A percentile compares a stretch with the other conserved stretches of the same genome.
Conservation (phyloP, 92 coral and sea anemone species). For the Palythoa grandis region DNA sequence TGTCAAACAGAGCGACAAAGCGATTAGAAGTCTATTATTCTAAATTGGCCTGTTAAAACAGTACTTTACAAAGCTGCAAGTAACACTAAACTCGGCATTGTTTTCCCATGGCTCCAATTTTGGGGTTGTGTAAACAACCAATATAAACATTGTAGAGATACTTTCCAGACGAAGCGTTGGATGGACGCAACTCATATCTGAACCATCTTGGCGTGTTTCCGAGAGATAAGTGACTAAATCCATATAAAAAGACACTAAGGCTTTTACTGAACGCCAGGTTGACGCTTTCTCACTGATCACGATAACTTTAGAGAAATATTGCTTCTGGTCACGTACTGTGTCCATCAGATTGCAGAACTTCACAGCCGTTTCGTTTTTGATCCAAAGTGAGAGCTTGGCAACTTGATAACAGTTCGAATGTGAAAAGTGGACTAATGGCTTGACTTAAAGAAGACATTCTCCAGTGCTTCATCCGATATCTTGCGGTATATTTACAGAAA, state of each 20-base stretch:
- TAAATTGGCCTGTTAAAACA: conserved; percentile 53
- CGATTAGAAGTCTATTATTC: conserved; percentile 44
- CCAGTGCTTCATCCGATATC: background rate
- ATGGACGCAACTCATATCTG: conserved; percentile 25
- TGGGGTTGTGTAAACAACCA: conserved; percentile 19
- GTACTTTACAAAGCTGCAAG: conserved; percentile 32
- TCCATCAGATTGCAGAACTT: background rate
- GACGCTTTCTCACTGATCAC: conserved; percentile 23
- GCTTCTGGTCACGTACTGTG: background rate
- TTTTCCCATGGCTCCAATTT: conserved; percentile 25
- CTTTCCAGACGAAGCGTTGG: conserved; percentile 38
- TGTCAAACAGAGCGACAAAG: conserved; percentile 47
- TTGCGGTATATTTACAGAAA: background rate
- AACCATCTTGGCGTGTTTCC: conserved; percentile 35
- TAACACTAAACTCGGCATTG: conserved; percentile 21
- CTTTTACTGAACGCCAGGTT: conserved; percentile 1
- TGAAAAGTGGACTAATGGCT: background rate
- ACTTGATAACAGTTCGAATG: background rate
- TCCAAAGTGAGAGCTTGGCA: background rate
- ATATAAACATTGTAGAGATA: conserved; percentile 23
- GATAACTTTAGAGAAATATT: background rate
- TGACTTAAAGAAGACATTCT: background rate
- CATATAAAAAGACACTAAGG: conserved; percentile 8
- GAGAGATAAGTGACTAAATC: conserved; percentile 35
- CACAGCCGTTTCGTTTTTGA: background rate